phyloP scores from a whole-genome alignment of 2,797 vertebrate species.

The Champsocephalus gunnari region DNA sequence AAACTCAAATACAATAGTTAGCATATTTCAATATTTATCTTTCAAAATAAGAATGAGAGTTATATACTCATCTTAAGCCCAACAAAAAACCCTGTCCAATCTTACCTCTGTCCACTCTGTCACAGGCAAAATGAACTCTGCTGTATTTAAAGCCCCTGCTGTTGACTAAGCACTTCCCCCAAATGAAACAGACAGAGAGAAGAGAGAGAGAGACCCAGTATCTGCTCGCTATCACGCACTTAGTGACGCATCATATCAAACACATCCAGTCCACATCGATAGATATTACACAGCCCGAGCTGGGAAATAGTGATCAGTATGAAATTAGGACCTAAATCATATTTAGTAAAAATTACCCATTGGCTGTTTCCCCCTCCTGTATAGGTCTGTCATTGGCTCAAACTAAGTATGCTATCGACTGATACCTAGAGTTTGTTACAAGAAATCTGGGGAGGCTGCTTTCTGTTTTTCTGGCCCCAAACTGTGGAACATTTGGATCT shows the following conservation, averaged over 20 bases:
- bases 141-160: constrained; percentile 65
- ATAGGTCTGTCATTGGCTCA: too few species aligned
- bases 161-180: constrained; percentile 62
- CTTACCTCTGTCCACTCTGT: constrained; percentile 66
- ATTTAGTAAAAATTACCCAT: too few species aligned
- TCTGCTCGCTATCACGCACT: background rate
- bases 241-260: background rate
- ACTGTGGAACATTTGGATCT: too few species aligned
- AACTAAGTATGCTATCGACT: too few species aligned
- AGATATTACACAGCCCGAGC: too few species aligned
- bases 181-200: constrained; percentile 61
- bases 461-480: too few species aligned
- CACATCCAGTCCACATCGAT: background rate
- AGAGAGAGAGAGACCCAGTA: background rate
- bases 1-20: background rate
- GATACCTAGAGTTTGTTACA: too few species aligned
- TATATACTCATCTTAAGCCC: background rate
- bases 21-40: background rate
- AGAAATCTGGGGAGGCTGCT: too few species aligned
- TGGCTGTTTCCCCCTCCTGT: too few species aligned
- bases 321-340: too few species aligned
- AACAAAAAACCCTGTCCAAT: background rate
- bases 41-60: background rate
- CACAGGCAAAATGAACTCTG: constrained; percentile 25
- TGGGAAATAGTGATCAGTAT: too few species aligned